These are phyloP conservation scores for Conus betulinus DNA, from an alignment of 1,140 invertebrate genomes.

Conservation along the genomic window DNA sequence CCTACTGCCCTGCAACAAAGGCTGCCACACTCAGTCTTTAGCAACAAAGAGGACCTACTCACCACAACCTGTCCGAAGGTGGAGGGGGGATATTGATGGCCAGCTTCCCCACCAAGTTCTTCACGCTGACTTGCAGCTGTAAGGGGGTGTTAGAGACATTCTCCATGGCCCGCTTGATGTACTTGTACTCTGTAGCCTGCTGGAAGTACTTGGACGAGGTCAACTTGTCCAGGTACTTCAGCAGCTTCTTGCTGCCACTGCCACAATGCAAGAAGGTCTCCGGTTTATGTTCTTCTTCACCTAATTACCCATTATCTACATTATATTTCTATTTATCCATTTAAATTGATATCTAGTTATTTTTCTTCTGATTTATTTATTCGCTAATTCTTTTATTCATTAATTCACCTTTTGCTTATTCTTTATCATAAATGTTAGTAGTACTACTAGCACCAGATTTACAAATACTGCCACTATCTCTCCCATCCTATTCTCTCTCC, in stretches of 20 bases:
- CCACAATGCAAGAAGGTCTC: conserved; percentile 1
- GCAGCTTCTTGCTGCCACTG: conserved; percentile 83
- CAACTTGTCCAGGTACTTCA: conserved; percentile 92
- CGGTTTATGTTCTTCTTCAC: not conserved
- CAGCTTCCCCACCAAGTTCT: conserved; percentile 87
- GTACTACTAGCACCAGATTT: too few relatives aligned
- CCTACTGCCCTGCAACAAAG: too few relatives aligned
- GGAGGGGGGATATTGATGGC: conserved; percentile 96
- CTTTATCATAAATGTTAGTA: too few relatives aligned
- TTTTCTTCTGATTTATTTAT: not conserved
- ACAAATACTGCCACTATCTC: too few relatives aligned
- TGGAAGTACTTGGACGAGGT: conserved; percentile 94
- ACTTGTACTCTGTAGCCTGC: conserved; percentile 80
- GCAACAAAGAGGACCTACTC: conserved; percentile 29
- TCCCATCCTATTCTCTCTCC: too few relatives aligned
- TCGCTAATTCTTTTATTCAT: too few relatives aligned
- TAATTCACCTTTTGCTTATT: too few relatives aligned
- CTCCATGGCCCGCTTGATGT: conserved; percentile 77
- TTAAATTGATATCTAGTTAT: not conserved
- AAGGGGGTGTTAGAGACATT: conserved; percentile 93
- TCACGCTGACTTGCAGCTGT: conserved; percentile 90
- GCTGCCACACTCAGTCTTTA: too few relatives aligned
- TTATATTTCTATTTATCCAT: not conserved
- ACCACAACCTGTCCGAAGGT: conserved; percentile 94
- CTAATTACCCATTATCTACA: not conserved